phyloP scores from a whole-genome alignment of 2,113 vertebrate genomes.

The Anoplopoma fimbria region DNA sequence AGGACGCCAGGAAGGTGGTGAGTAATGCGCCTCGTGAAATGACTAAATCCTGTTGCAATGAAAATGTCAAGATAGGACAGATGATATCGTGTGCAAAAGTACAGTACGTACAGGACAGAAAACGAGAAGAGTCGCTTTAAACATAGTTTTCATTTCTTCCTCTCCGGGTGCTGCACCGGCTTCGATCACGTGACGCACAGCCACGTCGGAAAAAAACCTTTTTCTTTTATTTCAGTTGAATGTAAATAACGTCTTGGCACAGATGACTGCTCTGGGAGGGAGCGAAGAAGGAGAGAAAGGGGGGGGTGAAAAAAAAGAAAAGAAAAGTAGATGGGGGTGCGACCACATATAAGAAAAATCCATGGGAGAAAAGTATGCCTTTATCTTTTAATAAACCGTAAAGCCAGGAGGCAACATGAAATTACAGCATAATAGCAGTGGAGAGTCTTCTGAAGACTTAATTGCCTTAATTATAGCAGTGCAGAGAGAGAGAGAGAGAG shows the following conservation, averaged over 20 bases:
- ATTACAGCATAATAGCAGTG: slow-evolving; percentile 83
- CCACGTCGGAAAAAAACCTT: slow-evolving; percentile 48
- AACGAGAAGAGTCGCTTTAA: background rate
- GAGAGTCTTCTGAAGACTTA: slow-evolving; percentile 84
- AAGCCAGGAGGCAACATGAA: slow-evolving; percentile 86
- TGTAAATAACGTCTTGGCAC: slow-evolving; percentile 76
- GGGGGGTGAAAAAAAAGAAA: slow-evolving; percentile 6
- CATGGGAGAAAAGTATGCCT: slow-evolving; percentile 83
- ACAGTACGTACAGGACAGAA: background rate
- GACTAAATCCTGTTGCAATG: slow-evolving; percentile 27
- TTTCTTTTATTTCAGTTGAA: slow-evolving; percentile 71
- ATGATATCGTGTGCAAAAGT: background rate
- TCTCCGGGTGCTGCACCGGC: background rate
- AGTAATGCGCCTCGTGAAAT: slow-evolving; percentile 18
- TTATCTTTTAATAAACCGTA: slow-evolving; percentile 87
- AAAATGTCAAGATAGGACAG: slow-evolving; percentile 12
- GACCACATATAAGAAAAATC: slow-evolving; percentile 83
- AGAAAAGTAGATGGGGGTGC: slow-evolving; percentile 26
- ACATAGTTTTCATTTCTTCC: background rate
- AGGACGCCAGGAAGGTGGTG: slow-evolving; percentile 13
- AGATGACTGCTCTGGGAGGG: slow-evolving; percentile 42
- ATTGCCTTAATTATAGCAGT: slow-evolving; percentile 87
- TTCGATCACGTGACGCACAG: slow-evolving; percentile 32
- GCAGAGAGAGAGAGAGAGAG: slow-evolving; percentile 29
- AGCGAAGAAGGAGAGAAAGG: slow-evolving; percentile 35